A percentile compares a stretch with the other conserved stretches of the same genome.
Conservation (phyloP, 2,797 vertebrate species). For the Coendou prehensilis region DNA sequence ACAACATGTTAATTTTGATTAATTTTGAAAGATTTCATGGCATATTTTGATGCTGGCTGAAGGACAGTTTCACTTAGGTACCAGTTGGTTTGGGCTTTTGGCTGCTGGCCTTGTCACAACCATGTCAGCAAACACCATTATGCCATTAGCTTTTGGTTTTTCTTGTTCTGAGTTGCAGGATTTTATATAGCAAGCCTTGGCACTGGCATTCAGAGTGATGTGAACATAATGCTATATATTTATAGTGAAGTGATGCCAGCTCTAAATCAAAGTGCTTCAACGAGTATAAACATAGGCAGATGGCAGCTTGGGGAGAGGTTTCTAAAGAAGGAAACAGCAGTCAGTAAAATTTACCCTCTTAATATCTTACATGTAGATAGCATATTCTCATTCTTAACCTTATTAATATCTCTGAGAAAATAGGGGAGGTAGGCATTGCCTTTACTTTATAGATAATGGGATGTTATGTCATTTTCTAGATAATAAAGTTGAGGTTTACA, state of each 20-base stretch:
- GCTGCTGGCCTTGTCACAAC: not conserved
- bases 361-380: not conserved
- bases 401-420: conserved; percentile 41
- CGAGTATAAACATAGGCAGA: conserved; percentile 34
- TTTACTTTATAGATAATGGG: not conserved
- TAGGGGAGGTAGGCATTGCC: not conserved
- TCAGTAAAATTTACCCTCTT: not conserved
- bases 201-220: not conserved
- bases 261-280: conserved; percentile 52
- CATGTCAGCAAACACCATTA: not conserved
- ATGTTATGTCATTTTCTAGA: not conserved
- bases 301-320: not conserved
- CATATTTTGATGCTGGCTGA: not conserved
- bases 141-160: not conserved
- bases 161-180: not conserved
- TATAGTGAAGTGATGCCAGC: conserved; percentile 8
- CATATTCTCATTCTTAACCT: not conserved
- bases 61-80: not conserved
- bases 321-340: conserved; percentile 41
- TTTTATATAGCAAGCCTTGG: not conserved
- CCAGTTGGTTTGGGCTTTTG: not conserved
- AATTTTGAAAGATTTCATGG: not conserved
- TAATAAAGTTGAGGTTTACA: not conserved
- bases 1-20: conserved; percentile 70
- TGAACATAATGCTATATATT: conserved; percentile 1